A percentile compares a stretch with the other conserved stretches of the same genome.
phyloP scores from a whole-genome alignment of 2,797 vertebrate genomes.

The Pogoniulus pusillus region DNA sequence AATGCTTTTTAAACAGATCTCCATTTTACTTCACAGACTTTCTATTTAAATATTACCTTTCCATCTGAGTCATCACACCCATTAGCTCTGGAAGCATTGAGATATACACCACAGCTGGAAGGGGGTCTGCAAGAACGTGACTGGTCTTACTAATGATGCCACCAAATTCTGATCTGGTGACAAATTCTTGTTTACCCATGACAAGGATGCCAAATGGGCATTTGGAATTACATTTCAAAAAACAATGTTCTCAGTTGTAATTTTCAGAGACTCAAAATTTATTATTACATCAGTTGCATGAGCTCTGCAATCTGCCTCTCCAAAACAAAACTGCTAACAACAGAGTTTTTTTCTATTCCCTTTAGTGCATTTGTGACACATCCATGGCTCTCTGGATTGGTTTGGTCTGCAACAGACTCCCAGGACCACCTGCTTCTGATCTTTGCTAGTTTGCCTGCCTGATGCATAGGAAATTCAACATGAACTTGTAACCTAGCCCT shows the following conservation, averaged over 20 bases:
- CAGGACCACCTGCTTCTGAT: background rate
- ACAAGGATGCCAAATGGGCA: background rate
- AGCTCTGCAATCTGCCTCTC: background rate
- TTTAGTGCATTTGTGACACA: background rate
- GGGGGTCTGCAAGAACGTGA: background rate
- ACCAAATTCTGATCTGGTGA: slow-evolving; percentile 46
- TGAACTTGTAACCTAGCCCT: accelerated
- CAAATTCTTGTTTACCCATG: background rate
- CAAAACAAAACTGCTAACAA: background rate
- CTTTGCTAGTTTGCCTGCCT: background rate
- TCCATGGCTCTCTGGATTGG: background rate
- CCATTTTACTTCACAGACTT: background rate
- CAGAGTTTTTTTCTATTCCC: background rate
- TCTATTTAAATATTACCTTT: slow-evolving; percentile 1
- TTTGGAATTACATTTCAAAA: slow-evolving; percentile 21
- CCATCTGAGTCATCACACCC: background rate
- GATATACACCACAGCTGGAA: background rate
- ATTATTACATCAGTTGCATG: background rate
- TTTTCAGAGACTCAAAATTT: background rate
- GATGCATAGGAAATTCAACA: background rate
- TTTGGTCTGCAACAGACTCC: background rate
- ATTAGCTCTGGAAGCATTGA: background rate
- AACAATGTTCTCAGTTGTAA: background rate
- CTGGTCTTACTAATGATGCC: slow-evolving; percentile 22
- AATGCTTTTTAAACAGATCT: background rate